These are phyloP conservation scores for Cotesia chilonis DNA, from an alignment of 1,140 invertebrate species.

Conservation along the genomic window DNA sequence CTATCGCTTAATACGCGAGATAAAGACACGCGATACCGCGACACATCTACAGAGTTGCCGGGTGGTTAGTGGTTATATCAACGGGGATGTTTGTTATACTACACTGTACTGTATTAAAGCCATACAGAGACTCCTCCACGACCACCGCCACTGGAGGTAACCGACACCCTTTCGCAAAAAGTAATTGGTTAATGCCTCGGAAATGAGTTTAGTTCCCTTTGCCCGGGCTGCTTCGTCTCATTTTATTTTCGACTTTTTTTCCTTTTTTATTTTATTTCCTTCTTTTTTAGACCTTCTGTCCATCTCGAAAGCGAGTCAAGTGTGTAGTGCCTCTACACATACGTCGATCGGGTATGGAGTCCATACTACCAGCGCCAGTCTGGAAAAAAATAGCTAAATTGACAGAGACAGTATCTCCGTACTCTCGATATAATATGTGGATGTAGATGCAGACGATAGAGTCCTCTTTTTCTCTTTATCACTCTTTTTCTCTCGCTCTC, in stretches of 20 bases:
- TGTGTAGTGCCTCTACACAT: slow-evolving; percentile 10
- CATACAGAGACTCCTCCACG: slow-evolving; percentile 18
- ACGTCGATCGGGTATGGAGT: too few relatives aligned
- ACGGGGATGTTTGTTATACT: not conserved
- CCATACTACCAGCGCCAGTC: too few relatives aligned
- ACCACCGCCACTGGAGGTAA: slow-evolving; percentile 49
- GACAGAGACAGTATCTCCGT: slow-evolving; percentile 9
- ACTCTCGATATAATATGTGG: not conserved
- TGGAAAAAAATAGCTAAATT: slow-evolving; percentile 1
- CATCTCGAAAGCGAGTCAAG: slow-evolving; percentile 32
- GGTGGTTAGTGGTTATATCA: slow-evolving; percentile 13
- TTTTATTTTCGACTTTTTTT: slow-evolving; percentile 45
- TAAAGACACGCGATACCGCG: slow-evolving; percentile 1
- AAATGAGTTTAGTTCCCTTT: slow-evolving; percentile 66
- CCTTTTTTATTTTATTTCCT: slow-evolving; percentile 17
- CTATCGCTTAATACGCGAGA: not conserved
- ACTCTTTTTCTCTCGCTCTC: slow-evolving; percentile 33
- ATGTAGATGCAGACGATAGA: too few relatives aligned
- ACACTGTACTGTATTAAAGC: too few relatives aligned
- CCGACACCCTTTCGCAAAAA: slow-evolving; percentile 63
- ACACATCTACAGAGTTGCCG: not conserved
- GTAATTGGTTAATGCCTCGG: slow-evolving; percentile 66
- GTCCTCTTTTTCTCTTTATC: not conserved
- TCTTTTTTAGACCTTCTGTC: slow-evolving; percentile 16
- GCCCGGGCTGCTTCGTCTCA: slow-evolving; percentile 47